Base-by-base conservation (phyloP, 2,113 vertebrate genomes). In the Mormoops blainvillei region DNA sequence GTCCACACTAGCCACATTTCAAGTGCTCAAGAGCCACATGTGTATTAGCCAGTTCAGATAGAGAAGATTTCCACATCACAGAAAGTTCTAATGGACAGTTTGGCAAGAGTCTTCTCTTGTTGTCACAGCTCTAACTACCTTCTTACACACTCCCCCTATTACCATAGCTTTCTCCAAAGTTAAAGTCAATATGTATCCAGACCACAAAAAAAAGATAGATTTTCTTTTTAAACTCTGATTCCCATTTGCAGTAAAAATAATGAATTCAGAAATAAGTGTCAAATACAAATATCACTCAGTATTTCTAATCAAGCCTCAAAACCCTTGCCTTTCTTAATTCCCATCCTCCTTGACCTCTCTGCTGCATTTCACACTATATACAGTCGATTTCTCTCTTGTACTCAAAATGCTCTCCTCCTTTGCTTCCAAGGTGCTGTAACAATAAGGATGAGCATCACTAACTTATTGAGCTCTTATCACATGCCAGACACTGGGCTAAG, bases 261-360 rank as follows among this genome's bases (percentile, higher is more conserved):
- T 65, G 15, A 82, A 5, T 38, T 70, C 76, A 87, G 74, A 96
- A 91, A 9, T 68, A 63, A 70, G 43, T 85, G 33, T 94, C 65
- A 85, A 95, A 74, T 83, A 89, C 87, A 95, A 95, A 92, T 89
- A 82, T 73, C 81, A 94, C 43, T 94, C 56, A 45, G 14, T 2
- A 92, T 87, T 87, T 96, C 43, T 87, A 95, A 94, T 87, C 15
- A 94, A 87, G 16, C 68, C 56, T 94, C 63, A 90, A 84, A 93
- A 48, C 12, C 7, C 43, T 87, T 92, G 68, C 38, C 63, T 94
- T 86, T 92, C 54, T 95, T 70, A 92, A 0, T 88, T 87, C 26
- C 87, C 70, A 90, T 77, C 71, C 36, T 94, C 41, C 36, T 43
- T 86, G 54, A 93, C 33, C 48, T 84, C 89, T 86, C n/a, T 50